These are phyloP conservation scores for Capitulum mitella DNA, from an alignment of 2,888 invertebrate genomes.

Conservation along the genomic window DNA sequence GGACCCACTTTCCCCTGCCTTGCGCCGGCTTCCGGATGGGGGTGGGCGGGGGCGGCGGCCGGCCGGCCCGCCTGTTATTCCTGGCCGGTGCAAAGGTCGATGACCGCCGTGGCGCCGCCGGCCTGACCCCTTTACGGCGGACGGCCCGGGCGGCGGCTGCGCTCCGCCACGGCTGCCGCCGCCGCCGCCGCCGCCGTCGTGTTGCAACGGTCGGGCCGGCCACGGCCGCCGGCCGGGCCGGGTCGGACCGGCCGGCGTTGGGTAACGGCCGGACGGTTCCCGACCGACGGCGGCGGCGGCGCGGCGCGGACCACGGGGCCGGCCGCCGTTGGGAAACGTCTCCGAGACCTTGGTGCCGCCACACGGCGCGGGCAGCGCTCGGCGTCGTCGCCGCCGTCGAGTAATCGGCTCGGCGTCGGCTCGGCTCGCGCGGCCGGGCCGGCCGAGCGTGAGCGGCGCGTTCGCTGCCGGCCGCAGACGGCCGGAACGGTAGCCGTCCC, in stretches of 20 bases:
- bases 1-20: not conserved
- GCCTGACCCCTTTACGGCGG: not conserved
- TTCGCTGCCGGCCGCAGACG: no score
- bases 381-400: no score
- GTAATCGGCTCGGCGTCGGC: no score
- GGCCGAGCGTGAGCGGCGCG: no score
- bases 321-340: not conserved
- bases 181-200: not conserved
- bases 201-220: not conserved
- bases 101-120: slow-evolving; percentile 7
- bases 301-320: not conserved
- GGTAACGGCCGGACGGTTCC: not conserved
- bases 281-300: not conserved
- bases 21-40: not conserved
- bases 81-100: slow-evolving; percentile 1
- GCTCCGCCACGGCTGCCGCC: no score
- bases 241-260: no score
- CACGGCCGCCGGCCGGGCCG: no score
- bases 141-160: not conserved
- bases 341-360: not conserved
- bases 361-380: no score
- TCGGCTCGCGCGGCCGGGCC: no score
- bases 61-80: not conserved
- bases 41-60: not conserved
- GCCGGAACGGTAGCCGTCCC: no score